Evolutionary conservation across 2,113 vertebrate species (phyloP).

Genomic region (Octodon degus): DNA sequence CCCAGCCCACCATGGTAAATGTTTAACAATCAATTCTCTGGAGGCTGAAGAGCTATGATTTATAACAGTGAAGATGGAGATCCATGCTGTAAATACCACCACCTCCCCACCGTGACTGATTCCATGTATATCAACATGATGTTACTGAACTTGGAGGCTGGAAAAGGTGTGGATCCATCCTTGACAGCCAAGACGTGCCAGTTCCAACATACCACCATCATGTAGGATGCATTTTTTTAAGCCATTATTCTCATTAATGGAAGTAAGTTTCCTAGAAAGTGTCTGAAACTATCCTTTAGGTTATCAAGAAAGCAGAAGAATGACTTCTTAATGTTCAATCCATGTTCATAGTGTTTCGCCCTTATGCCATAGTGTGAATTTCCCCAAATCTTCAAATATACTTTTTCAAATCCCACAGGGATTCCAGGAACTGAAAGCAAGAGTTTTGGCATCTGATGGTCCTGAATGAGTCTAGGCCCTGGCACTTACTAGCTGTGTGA

Average conservation of each 20-base stretch:
- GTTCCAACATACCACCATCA: neutral
- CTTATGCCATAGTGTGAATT: neutral
- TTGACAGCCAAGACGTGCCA: neutral
- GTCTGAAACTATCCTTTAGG: neutral
- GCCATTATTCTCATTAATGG: neutral
- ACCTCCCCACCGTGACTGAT: neutral
- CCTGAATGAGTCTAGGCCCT: neutral
- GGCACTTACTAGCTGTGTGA: neutral
- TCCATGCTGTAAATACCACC: neutral
- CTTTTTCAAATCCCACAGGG: neutral
- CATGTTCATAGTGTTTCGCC: neutral
- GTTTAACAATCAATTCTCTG: neutral
- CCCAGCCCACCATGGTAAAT: neutral
- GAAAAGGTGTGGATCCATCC: neutral
- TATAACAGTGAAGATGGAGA: neutral
- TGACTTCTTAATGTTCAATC: neutral
- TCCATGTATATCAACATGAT: neutral
- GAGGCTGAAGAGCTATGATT: neutral
- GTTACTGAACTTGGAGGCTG: neutral
- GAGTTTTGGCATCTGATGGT: neutral
- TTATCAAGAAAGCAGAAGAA: neutral
- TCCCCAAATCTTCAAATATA: neutral
- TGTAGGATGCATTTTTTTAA: constrained; percentile 17
- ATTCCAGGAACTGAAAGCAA: neutral
- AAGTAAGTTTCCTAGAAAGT: neutral